phyloP scores from a whole-genome alignment of 2,888 invertebrate genomes.

The Linyphia triangularis region DNA sequence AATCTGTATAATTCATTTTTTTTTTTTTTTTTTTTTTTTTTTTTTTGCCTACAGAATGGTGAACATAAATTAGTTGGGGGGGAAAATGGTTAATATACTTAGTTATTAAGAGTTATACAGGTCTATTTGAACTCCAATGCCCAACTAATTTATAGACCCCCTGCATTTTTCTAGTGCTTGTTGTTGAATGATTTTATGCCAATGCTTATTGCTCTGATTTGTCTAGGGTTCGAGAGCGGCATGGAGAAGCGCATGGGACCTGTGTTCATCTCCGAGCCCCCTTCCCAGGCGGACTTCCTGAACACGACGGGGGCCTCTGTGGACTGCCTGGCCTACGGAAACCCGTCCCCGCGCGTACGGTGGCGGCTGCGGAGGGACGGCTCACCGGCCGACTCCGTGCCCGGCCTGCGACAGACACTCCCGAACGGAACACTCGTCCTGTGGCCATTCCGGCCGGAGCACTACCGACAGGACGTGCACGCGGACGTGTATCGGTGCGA shows the following conservation, averaged over 20 bases:
- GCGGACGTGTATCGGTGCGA: slow-evolving; percentile 79
- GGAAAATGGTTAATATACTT: too few relatives aligned
- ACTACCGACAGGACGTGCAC: slow-evolving; percentile 78
- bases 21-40: too few relatives aligned
- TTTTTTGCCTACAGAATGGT: too few relatives aligned
- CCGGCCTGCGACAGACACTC: slow-evolving; percentile 78
- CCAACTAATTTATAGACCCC: too few relatives aligned
- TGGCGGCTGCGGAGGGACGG: slow-evolving; percentile 78
- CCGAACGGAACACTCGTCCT: slow-evolving; percentile 80
- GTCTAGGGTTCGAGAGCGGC: slow-evolving; percentile 69
- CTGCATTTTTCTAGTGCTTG: too few relatives aligned
- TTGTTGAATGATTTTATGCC: too few relatives aligned
- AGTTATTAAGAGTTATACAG: too few relatives aligned
- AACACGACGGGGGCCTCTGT: slow-evolving; percentile 74
- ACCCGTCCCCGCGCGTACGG: slow-evolving; percentile 68
- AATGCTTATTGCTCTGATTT: too few relatives aligned
- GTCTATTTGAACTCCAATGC: too few relatives aligned
- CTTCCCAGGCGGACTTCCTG: slow-evolving; percentile 72
- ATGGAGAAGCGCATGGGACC: slow-evolving; percentile 76
- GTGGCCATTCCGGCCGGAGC: slow-evolving; percentile 78
- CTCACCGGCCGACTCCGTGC: slow-evolving; percentile 78
- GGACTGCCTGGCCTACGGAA: slow-evolving; percentile 74
- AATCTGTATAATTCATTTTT: too few relatives aligned
- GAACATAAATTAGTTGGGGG: too few relatives aligned
- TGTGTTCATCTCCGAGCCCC: slow-evolving; percentile 74